Base-by-base conservation (phyloP, 2,113 vertebrate genomes). In the Ammospiza caudacuta region DNA sequence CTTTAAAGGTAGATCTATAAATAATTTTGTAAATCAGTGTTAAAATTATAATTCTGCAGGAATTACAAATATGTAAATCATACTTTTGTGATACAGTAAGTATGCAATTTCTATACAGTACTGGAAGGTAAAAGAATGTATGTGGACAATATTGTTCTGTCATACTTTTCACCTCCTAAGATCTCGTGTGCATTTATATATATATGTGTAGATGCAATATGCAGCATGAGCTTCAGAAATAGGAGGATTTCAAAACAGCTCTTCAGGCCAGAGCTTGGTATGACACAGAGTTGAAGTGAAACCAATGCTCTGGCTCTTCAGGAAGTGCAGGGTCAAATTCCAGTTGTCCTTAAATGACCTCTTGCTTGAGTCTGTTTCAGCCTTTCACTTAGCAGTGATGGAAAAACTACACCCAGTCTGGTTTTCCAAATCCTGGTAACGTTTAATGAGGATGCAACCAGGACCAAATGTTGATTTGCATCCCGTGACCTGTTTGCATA, bases 321-420 rank as follows among this genome's bases (percentile, higher is more conserved):
- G 92, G 92, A 96, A 94, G 58, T 90, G 49, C 46, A 82, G 86
- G 83, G 94, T 96, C 95, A 89, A 78, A 96, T 89, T 96, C 88
- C 77, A 87, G 68, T 94, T 11, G 64, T 96, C 95, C 96, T 95
- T 75, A 93, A 78, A 76, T 68, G 93, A 91, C 90, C 73, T 84
- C 54, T 72, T 51, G 41, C 31, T 95, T 61, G 88, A 72, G 49
- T 87, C 4, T 68, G 44, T 94, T 95, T 92, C 88, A 93, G 46
- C 69, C 20, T 19, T 90, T 93, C 76, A 33, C 54, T 83, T 83
- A 83, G 83, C 68, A 54, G 3, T 87, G 69, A 41, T 92, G 91
- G 83, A 84, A 94, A 94, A 95, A 75, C 80, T 92, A 81, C 76
- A 92, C 81, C 83, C 90, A 75, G 37, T 90, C 69, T 89, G 87